Base-by-base conservation (phyloP, 2,797 vertebrate genomes). In the Parambassis ranga region DNA sequence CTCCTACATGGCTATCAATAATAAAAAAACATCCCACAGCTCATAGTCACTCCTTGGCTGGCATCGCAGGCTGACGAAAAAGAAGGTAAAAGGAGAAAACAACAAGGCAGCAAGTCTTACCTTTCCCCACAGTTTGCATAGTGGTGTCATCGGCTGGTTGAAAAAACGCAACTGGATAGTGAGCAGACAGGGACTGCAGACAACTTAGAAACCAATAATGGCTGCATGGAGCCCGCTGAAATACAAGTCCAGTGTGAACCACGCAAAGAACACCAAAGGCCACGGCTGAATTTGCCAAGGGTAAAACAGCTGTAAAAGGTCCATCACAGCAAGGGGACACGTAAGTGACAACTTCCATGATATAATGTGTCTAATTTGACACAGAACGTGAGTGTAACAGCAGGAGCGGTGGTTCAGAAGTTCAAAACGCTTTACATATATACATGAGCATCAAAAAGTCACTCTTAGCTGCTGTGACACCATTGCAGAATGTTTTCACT, bases 1-100 rank as follows among this genome's bases (percentile, higher is more conserved):
- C 83, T 86, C 84, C 83, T 80, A 77, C 75, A 68, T 50, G 60
- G 73, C 60, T 81, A 89, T 91, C 85, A 87, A 90, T 89, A 88
- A 88, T 76, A 89, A 81, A 77, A 82, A 62, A 71, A 75, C 46
- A 83, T 71, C 65, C 77, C 81, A 65, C 37, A 44, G 75, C 70
- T 82, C 71, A 58, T 24, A 60, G 69, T 65, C 51, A 16, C 71
- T 83, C 31, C 65, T 71, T 4, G 8, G 71, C 65, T 62, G 55
- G 73, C 64, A 65, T 49, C 26, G 10, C 10, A 37, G 62, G 36
- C 73, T 48, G 62, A 78, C 46, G 66, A 76, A 70, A 81, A 53
- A 42, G 56, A 68, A 60, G 47, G 77, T 70, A 84, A 85, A 79
- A 66, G 14, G 58, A 81, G 68, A 75, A 69, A 79, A 71, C 43